phyloP scores from a whole-genome alignment of 2,888 invertebrate genomes.

The Orthosia incerta region DNA sequence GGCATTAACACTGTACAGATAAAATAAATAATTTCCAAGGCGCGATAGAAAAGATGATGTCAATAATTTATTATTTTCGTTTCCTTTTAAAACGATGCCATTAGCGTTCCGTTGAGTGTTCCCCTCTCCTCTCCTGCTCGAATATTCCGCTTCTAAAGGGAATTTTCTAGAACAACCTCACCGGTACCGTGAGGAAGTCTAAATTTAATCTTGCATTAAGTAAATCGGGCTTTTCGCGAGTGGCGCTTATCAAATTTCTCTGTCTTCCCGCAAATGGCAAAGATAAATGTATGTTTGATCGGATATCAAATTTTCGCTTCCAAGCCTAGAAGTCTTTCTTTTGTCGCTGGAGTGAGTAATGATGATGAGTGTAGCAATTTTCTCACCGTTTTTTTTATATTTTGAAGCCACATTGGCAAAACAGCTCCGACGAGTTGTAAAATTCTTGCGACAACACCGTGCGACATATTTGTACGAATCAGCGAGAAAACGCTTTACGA shows the following conservation, averaged over 20 bases:
- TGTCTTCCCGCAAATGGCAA: slow-evolving; percentile 54
- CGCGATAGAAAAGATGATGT: slow-evolving; percentile 82
- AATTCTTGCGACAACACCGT: slow-evolving; percentile 3
- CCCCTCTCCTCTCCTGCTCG: slow-evolving; percentile 72
- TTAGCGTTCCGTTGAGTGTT: slow-evolving; percentile 84
- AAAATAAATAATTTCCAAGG: slow-evolving; percentile 81
- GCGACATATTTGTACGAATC: slow-evolving; percentile 16
- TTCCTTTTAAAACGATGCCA: slow-evolving; percentile 86
- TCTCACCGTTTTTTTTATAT: slow-evolving; percentile 31
- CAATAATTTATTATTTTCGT: slow-evolving; percentile 89
- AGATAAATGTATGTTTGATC: slow-evolving; percentile 71
- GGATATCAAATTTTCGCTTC: slow-evolving; percentile 67
- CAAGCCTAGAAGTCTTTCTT: slow-evolving; percentile 59
- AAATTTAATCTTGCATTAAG: slow-evolving; percentile 80
- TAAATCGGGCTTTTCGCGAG: slow-evolving; percentile 75
- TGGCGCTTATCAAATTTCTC: slow-evolving; percentile 78
- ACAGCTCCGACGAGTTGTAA: slow-evolving; percentile 9
- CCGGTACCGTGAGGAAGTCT: slow-evolving; percentile 75
- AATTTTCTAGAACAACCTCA: slow-evolving; percentile 79
- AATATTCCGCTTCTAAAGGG: slow-evolving; percentile 79
- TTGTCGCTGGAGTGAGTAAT: slow-evolving; percentile 57
- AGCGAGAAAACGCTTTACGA: slow-evolving; percentile 14
- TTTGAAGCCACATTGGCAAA: slow-evolving; percentile 20
- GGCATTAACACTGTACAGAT: slow-evolving; percentile 69
- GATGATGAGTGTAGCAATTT: slow-evolving; percentile 58